Base-by-base conservation (phyloP, 2,113 vertebrate genomes). In the Petaurus breviceps region DNA sequence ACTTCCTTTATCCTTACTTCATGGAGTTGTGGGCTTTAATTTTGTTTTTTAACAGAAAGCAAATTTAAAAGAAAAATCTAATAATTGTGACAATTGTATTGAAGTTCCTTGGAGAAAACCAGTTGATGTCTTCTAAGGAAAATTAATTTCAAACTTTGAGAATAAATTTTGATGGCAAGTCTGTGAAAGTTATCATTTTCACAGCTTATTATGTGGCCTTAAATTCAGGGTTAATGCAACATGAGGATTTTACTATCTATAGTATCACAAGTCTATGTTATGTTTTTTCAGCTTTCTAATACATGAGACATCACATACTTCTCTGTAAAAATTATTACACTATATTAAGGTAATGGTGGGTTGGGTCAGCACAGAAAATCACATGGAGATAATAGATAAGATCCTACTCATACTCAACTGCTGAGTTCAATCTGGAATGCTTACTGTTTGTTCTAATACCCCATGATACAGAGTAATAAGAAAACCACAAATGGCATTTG, bases 401-500 rank as follows among this genome's bases (percentile, higher is more conserved):
- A 77, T 77, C 12, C 14, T 68, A 16, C 10, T 68, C 57, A 46
- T 43, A 84, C 7, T 68, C 46, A 95, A 89, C 37, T 54, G 51
- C 46, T 91, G 23, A 97, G 43, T 43, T 96, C 54, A 91, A 1
- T 55, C 53, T 93, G 23, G 89, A 53, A 53, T 16, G 53, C n/a
- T 53, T 28, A 19, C 31, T 22, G 0, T 7, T 91, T 22, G 61
- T 8, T 47, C 31, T 77, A 77, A n/a, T 77, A 14, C 61, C 37
- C 61, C 12, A n/a, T n/a, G 37, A n/a, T 19, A 5, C 61, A 77
- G n/a, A 5, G 53, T 53, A 89, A 93, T 94, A 26, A 25, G 46
- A 96, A 94, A 93, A 43, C 68, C 95, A 95, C 89, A 96, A 90
- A 95, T 91, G 91, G 55, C 84, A 3, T 31, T 22, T 49, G 23